Base-by-base conservation (phyloP, 1,140 invertebrate species). In the Drosophila paulistorum region DNA sequence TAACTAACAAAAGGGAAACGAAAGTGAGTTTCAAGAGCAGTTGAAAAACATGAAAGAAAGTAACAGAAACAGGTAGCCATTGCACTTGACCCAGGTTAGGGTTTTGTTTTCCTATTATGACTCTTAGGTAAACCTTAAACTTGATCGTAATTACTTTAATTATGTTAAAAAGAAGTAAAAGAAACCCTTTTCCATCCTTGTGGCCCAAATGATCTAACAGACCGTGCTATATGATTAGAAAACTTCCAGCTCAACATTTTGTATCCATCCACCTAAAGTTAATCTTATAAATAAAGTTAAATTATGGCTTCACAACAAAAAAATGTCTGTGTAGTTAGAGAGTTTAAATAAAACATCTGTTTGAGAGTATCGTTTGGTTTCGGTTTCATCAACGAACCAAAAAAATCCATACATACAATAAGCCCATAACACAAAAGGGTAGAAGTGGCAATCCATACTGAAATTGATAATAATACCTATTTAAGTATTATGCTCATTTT, bases 401-500 rank as follows among this genome's bases (percentile, higher is more conserved):
- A 51, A 51, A 23, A 14, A 23, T 23, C 1, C 20, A 23, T 23
- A 23, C 20, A 10, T 23, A 4, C 1, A 51, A 51, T 11, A 51
- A 23, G 45, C 45, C 45, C 17, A 51, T 4, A 23, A 10, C 17
- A 23, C 17, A 51, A 51, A 10, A 51, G 20, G 20, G 20, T 20
- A 20, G 45, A 17, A 48, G 45, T 30, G 30, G 30, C 5, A 30
- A 7, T 7, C 14, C 14, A 76, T 76, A 76, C 73, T 70, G 68
- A 63, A 62, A 51, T 23, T 51, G 17, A 20, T 51, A 51, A 77
- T 71, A 77, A 77, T 77, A 77, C 62, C 71, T 71, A 77, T 39
- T 77, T 77, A 77, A 61, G 70, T 77, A 77, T 77, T 60, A 77
- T 65, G 74, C 45, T 51, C 68, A 76, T 73, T 77, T 77, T 70